Percentiles rank a stretch among this genome's conserved stretches.
These are phyloP conservation scores for Danio choprae DNA, from an alignment of 2,797 vertebrate species.

Conservation along the genomic window DNA sequence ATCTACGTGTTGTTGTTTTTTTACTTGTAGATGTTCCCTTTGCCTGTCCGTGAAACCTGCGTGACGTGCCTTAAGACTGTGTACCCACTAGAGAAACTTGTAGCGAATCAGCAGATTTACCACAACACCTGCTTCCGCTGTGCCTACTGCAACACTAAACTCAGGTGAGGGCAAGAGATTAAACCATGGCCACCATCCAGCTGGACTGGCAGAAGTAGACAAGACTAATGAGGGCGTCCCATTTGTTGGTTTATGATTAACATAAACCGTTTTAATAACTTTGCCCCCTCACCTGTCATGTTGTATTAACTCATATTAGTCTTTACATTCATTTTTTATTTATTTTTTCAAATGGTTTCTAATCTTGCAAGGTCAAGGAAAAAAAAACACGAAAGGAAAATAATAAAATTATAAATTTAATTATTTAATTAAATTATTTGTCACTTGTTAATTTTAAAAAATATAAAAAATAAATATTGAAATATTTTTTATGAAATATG, in stretches of 20 bases:
- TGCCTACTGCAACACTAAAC: conserved; percentile 91
- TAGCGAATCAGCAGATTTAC: conserved; percentile 93
- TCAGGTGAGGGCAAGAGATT: conserved; percentile 80
- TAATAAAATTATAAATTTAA: too few species aligned
- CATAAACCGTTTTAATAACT: too few species aligned
- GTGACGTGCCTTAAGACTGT: conserved; percentile 93
- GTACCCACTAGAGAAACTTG: conserved; percentile 94
- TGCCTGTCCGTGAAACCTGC: conserved; percentile 86
- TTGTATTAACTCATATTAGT: background rate
- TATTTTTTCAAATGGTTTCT: background rate
- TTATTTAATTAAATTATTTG: too few species aligned
- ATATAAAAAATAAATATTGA: too few species aligned
- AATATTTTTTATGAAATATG: too few species aligned
- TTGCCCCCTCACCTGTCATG: too few species aligned
- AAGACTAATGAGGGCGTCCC: background rate
- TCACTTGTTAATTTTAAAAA: too few species aligned
- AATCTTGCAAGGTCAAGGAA: background rate
- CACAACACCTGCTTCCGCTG: conserved; percentile 96
- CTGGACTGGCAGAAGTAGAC: background rate
- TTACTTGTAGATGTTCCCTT: conserved; percentile 83
- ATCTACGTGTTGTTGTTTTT: conserved; percentile 3
- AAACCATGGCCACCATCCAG: too few species aligned
- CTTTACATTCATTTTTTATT: background rate
- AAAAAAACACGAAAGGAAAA: too few species aligned
- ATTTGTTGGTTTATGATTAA: background rate